These are phyloP conservation scores for Caenorhabditis tropicalis DNA, from an alignment of 1,140 invertebrate species.

Conservation along the genomic window DNA sequence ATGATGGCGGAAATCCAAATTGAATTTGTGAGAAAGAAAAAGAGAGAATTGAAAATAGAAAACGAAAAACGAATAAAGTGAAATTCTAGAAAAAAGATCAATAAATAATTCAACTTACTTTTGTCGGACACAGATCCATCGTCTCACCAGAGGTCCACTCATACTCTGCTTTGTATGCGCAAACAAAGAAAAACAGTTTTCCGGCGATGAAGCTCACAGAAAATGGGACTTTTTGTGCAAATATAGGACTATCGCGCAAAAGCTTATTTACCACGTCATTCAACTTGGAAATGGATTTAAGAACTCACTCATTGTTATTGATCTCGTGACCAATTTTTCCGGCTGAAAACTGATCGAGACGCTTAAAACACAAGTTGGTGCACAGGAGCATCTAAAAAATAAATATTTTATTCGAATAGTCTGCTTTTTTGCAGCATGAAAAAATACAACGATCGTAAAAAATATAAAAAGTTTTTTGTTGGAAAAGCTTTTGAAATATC, in stretches of 20 bases:
- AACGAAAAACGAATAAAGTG: neutral
- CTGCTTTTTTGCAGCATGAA: neutral
- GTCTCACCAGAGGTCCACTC: constrained; percentile 1
- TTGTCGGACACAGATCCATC: constrained; percentile 15
- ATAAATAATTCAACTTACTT: neutral
- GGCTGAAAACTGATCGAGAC: constrained; percentile 37
- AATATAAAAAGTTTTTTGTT: too few relatives aligned
- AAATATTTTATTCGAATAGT: neutral
- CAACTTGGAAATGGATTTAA: neutral
- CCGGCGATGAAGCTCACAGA: constrained; percentile 11
- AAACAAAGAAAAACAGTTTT: constrained; percentile 16
- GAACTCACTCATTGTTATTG: constrained; percentile 17
- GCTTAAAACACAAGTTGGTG: constrained; percentile 38
- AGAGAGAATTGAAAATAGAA: neutral
- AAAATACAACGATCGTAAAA: neutral
- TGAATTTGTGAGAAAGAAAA: constrained; percentile 3
- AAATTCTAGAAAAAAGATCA: neutral
- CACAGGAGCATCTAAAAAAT: constrained; percentile 25
- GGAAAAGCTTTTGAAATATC: too few relatives aligned
- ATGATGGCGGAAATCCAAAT: constrained; percentile 1
- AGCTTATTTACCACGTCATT: constrained; percentile 16
- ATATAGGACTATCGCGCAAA: neutral
- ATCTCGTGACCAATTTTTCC: constrained; percentile 35
- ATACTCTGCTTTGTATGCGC: neutral
- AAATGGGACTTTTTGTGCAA: neutral